Base-by-base conservation (phyloP, 2,888 invertebrate genomes). In the Zaprionus lineosus region DNA sequence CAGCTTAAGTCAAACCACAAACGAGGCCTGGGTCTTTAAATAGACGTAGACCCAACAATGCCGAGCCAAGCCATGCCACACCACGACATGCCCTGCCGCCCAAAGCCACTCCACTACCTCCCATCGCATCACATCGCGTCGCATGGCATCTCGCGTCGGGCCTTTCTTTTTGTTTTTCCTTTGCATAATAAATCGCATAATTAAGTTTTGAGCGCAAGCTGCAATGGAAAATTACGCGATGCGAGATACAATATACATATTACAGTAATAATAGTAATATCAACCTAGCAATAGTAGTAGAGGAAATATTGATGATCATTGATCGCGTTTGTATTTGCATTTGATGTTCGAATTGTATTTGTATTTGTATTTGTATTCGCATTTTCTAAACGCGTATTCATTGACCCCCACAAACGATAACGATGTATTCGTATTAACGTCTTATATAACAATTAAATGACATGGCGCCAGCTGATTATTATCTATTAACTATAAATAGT, bases 111-210 rank as follows among this genome's bases (percentile, higher is more conserved):
- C n/a, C n/a, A n/a, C n/a, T n/a, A n/a, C n/a, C n/a, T n/a, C n/a
- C n/a, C n/a, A n/a, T n/a, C n/a, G n/a, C n/a, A n/a, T n/a, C n/a
- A n/a, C n/a, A n/a, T n/a, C n/a, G n/a, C n/a, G n/a, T n/a, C n/a
- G n/a, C n/a, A n/a, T n/a, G n/a, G n/a, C n/a, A n/a, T n/a, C n/a
- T 43, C 41, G 41, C 55, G 55, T 37, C 52, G 55, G 39, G 19
- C n/a, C 24, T 41, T 24, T 44, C 9, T 29, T 26, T 36, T 43
- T 2, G 12, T 39, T 14, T 15, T 21, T 19, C 24, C 37, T 37
- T 79, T 83, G 76, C 75, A 82, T 75, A 84, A 82, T 81, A 74
- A 78, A 76, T 75, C 84, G 84, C 81, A 81, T 84, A 84, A 82
- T 82, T 82, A 72, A 79, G 70, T 73, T 77, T 75, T 39, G 40